Evolutionary conservation across 1,140 invertebrate species (phyloP).

Genomic region (Drosophila tsacasi): DNA sequence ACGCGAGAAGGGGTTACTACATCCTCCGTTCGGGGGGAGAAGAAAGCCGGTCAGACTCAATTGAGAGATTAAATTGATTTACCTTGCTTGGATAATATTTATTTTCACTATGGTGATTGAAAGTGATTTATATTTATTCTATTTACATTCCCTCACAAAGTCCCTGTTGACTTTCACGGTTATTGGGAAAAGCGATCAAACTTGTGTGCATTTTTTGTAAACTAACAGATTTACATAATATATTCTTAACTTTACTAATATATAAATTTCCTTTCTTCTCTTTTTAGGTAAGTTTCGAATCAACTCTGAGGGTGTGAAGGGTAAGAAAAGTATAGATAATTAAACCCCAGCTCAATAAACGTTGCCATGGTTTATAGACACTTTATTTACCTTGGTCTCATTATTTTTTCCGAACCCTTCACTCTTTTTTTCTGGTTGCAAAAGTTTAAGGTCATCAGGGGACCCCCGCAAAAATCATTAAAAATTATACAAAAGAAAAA

Average conservation of each 20-base stretch:
- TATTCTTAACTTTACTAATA: slow-evolving; percentile 2
- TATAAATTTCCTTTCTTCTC: slow-evolving; percentile 19
- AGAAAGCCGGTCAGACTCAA: slow-evolving; percentile 37
- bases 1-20: slow-evolving; percentile 8
- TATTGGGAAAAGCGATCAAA: slow-evolving; percentile 5
- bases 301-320: slow-evolving; percentile 2
- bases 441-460: slow-evolving; percentile 41
- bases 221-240: background rate
- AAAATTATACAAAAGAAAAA: slow-evolving; percentile 21
- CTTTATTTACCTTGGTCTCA: slow-evolving; percentile 21
- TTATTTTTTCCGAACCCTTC: slow-evolving; percentile 17
- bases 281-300: slow-evolving; percentile 39
- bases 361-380: slow-evolving; percentile 20
- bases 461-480: slow-evolving; percentile 24
- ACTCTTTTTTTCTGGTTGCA: slow-evolving; percentile 1
- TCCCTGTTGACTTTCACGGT: slow-evolving; percentile 23
- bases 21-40: background rate
- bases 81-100: slow-evolving; percentile 49
- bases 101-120: slow-evolving; percentile 49
- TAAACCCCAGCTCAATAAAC: slow-evolving; percentile 4
- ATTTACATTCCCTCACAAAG: slow-evolving; percentile 11
- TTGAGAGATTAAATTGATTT: slow-evolving; percentile 55
- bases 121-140: slow-evolving; percentile 46
- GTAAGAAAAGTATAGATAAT: slow-evolving; percentile 22
- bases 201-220: background rate